A percentile compares a stretch with the other conserved stretches of the same genome.
Evolutionary conservation across 2,797 vertebrate species (phyloP).

Genomic region (Paratrypauchen microcephalus): DNA sequence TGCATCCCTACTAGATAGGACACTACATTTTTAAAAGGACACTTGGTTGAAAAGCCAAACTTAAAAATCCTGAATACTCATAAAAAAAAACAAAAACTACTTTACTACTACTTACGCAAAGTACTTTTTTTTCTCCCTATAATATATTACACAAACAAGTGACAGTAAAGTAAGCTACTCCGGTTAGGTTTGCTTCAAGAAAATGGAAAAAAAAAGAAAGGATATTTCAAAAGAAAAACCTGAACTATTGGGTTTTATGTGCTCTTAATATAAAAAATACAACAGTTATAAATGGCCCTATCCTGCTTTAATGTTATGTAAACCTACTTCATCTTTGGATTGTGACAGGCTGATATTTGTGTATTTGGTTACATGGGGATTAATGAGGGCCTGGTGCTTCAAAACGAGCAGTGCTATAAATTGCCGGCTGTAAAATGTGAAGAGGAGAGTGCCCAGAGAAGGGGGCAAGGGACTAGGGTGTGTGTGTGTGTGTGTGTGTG

Average conservation of each 20-base stretch:
- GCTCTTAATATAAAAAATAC: neutral
- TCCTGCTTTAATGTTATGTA: neutral
- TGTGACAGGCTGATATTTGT: constrained; percentile 5
- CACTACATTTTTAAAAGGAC: too few species aligned
- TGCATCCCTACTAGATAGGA: too few species aligned
- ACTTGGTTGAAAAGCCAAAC: too few species aligned
- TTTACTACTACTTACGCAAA: too few species aligned
- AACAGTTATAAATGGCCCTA: neutral
- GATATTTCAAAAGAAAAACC: neutral
- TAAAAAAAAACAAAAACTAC: too few species aligned
- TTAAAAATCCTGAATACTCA: too few species aligned
- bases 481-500: too few species aligned
- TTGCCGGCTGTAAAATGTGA: neutral
- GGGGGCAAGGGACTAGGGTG: neutral
- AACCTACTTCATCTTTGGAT: neutral
- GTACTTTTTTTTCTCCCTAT: neutral
- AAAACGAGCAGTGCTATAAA: neutral
- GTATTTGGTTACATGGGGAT: neutral
- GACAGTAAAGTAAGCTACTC: neutral
- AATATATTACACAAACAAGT: neutral
- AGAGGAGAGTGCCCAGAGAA: neutral
- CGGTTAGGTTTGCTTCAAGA: neutral
- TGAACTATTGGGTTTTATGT: neutral
- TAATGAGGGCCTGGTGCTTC: neutral
- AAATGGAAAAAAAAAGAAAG: neutral